A percentile compares a stretch with the other conserved stretches of the same genome.
These are phyloP conservation scores for Plutella xylostella DNA, from an alignment of 2,888 invertebrate genomes.

Conservation along the genomic window DNA sequence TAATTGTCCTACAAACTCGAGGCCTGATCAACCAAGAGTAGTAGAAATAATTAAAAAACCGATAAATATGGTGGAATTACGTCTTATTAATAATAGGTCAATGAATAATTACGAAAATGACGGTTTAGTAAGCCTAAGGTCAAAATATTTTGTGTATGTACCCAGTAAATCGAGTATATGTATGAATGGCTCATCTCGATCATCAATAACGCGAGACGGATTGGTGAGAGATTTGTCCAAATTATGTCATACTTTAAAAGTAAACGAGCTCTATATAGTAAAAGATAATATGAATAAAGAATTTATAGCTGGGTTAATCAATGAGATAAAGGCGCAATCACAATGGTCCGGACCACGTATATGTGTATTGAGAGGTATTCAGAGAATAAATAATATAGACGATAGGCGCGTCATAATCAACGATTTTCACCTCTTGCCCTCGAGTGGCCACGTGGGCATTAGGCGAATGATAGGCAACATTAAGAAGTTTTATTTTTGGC, in stretches of 20 bases:
- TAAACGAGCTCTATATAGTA: neutral
- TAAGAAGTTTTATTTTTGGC: neutral
- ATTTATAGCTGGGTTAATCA: slow-evolving; percentile 15
- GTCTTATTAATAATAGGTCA: neutral
- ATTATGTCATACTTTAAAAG: neutral
- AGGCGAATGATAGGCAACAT: slow-evolving; percentile 4
- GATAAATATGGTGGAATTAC: neutral
- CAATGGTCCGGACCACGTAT: slow-evolving; percentile 18
- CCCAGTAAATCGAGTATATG: neutral
- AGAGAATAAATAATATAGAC: slow-evolving; percentile 14
- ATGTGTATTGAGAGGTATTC: slow-evolving; percentile 16
- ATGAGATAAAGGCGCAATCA: slow-evolving; percentile 12
- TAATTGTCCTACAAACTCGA: neutral
- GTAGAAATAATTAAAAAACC: neutral
- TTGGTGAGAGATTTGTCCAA: neutral
- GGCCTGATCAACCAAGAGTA: neutral
- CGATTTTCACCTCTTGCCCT: slow-evolving; percentile 2
- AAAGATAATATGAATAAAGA: neutral
- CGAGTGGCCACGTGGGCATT: slow-evolving; percentile 4
- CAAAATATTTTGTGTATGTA: neutral
- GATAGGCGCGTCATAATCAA: slow-evolving; percentile 6
- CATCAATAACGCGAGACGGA: neutral
- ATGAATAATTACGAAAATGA: neutral
- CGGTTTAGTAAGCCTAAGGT: neutral
- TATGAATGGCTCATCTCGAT: neutral